Percentiles rank a stretch among this genome's conserved stretches.
Conservation (phyloP, 2,888 invertebrate species). For the Digitonthophagus gazella region DNA sequence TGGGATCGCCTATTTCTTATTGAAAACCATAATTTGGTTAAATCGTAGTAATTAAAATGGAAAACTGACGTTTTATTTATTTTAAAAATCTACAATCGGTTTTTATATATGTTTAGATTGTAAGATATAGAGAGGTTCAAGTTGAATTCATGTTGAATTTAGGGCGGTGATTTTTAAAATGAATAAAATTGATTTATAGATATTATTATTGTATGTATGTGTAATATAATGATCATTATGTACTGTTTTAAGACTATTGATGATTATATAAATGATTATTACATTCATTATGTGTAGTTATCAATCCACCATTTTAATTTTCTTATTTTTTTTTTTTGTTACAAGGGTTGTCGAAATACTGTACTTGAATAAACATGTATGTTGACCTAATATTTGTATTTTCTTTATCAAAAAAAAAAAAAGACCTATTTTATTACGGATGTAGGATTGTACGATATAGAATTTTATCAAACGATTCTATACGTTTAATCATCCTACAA, state of each 20-base stretch:
- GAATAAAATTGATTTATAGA: constrained; percentile 1
- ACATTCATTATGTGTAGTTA: too few species aligned
- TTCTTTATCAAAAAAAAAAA: too few species aligned
- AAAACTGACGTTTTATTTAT: constrained; percentile 17
- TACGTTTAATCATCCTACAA: too few species aligned
- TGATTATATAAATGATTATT: constrained; percentile 11
- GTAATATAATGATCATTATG: constrained; percentile 16
- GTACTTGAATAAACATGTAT: too few species aligned
- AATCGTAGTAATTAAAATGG: constrained; percentile 51
- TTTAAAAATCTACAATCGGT: constrained; percentile 22
- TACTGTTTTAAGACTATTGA: constrained; percentile 15
- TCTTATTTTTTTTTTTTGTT: neutral
- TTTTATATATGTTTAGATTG: constrained; percentile 9
- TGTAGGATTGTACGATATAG: too few species aligned
- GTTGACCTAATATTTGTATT: too few species aligned
- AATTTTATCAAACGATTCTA: too few species aligned
- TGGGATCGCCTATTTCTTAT: constrained; percentile 80
- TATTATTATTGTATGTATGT: constrained; percentile 6
- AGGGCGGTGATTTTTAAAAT: constrained; percentile 11
- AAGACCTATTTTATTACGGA: too few species aligned
- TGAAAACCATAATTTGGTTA: constrained; percentile 84
- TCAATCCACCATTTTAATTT: neutral
- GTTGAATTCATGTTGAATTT: neutral
- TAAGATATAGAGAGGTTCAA: neutral
- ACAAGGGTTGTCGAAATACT: too few species aligned